These are phyloP conservation scores for Phyllotreta striolata DNA, from an alignment of 2,888 invertebrate species.

Conservation along the genomic window DNA sequence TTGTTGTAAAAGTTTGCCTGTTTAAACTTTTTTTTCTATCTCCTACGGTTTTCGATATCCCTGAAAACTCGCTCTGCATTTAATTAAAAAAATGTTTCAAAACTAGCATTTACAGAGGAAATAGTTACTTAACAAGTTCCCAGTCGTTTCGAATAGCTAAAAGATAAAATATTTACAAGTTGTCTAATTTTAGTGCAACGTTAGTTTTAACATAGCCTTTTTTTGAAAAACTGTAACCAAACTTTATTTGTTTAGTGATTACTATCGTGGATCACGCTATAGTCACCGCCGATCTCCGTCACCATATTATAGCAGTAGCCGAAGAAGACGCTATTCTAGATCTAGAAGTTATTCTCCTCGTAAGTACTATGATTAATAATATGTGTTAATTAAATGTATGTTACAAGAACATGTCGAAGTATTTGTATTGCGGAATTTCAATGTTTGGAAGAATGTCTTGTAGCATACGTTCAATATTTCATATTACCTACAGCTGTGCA, in stretches of 20 bases:
- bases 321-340: slow-evolving; percentile 52
- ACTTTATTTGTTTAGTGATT: slow-evolving; percentile 43
- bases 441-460: background rate
- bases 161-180: background rate
- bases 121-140: too few species aligned
- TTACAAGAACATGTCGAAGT: background rate
- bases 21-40: too few species aligned
- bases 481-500: slow-evolving; percentile 5
- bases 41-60: too few species aligned
- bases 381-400: background rate
- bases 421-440: background rate
- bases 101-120: too few species aligned
- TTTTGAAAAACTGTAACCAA: too few species aligned
- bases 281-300: slow-evolving; percentile 52
- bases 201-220: background rate
- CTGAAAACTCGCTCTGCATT: too few species aligned
- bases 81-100: too few species aligned
- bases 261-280: slow-evolving; percentile 50
- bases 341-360: slow-evolving; percentile 56
- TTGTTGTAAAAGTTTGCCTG: too few species aligned
- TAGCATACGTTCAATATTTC: background rate
- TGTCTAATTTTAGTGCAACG: background rate
- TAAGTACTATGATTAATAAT: slow-evolving; percentile 47
- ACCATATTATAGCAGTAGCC: slow-evolving; percentile 51
- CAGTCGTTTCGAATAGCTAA: too few species aligned